Percentiles rank a stretch among this genome's conserved stretches.
Conservation (phyloP, 2,888 invertebrate genomes). For the Tenthredo livida region DNA sequence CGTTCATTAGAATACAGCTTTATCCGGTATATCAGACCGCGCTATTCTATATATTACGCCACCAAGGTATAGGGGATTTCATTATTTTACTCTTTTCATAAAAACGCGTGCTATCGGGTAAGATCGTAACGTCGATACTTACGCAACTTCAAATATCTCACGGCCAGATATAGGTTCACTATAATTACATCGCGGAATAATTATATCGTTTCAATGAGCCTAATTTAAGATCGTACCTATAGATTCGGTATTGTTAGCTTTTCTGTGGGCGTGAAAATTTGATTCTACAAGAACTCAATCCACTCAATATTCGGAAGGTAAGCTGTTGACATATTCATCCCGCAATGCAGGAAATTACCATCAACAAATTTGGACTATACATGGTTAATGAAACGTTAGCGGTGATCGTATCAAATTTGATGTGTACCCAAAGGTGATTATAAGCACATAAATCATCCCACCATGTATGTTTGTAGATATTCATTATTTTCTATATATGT, state of each 20-base stretch:
- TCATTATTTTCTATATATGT: background rate
- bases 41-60: background rate
- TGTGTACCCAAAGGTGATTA: background rate
- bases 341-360: background rate
- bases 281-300: background rate
- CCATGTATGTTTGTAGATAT: constrained; percentile 9
- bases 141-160: background rate
- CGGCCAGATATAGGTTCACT: background rate
- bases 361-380: background rate
- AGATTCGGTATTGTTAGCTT: background rate
- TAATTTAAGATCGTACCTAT: background rate
- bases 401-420: constrained; percentile 11
- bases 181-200: background rate
- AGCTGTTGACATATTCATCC: background rate
- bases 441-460: background rate
- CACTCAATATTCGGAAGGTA: background rate
- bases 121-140: background rate
- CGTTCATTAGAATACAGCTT: constrained; percentile 13
- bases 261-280: background rate
- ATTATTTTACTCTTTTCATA: background rate
- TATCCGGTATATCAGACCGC: background rate
- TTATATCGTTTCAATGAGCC: background rate
- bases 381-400: background rate
- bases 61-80: background rate
- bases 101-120: background rate